These are phyloP conservation scores for Platorchestia sp. DNA, from an alignment of 1,140 invertebrate genomes.

Conservation along the genomic window DNA sequence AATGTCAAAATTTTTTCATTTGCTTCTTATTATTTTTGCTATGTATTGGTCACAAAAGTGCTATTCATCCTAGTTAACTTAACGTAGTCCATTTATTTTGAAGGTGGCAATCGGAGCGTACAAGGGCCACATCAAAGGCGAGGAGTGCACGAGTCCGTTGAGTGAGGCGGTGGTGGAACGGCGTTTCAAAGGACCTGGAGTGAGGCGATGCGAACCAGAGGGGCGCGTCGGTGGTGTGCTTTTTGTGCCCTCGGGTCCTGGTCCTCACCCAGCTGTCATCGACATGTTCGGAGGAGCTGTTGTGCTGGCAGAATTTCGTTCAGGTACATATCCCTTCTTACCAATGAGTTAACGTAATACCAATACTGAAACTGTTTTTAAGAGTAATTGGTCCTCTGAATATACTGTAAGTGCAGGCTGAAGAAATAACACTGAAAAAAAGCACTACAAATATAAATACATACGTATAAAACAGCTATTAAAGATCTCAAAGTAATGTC, in stretches of 20 bases:
- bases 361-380: not conserved
- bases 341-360: not conserved
- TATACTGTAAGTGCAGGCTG: not conserved
- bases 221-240: conserved; percentile 58
- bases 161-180: conserved; percentile 58
- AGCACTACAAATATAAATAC: too few relatives aligned
- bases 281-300: conserved; percentile 62
- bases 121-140: conserved; percentile 36
- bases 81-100: too few relatives aligned
- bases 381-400: not conserved
- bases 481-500: too few relatives aligned
- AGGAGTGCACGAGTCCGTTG: conserved; percentile 11
- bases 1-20: not conserved
- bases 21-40: too few relatives aligned
- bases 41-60: not conserved
- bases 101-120: conserved; percentile 51
- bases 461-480: too few relatives aligned
- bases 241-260: conserved; percentile 59
- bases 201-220: conserved; percentile 57
- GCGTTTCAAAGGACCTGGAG: conserved; percentile 57
- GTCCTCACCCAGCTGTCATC: conserved; percentile 62
- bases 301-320: conserved; percentile 58
- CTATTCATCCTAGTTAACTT: not conserved
- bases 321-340: conserved; percentile 49
- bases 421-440: not conserved